Evolutionary conservation across 2,888 invertebrate species (phyloP).

Genomic region (Lomographa bimaculata): DNA sequence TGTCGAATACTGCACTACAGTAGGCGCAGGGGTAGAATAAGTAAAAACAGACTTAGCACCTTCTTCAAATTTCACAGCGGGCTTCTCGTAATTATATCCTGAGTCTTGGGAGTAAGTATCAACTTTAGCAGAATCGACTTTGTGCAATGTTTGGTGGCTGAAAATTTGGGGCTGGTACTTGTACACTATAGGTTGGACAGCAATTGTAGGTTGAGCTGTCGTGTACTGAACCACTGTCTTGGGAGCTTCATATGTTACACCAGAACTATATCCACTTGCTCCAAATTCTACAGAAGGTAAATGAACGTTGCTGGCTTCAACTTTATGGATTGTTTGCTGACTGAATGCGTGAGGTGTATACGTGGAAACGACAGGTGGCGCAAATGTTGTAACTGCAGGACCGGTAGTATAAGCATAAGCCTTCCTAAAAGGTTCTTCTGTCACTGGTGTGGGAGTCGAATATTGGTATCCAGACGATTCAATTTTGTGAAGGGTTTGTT

Average conservation of each 20-base stretch:
- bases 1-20: constrained; percentile 31
- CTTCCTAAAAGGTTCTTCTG: constrained; percentile 69
- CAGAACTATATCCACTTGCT: constrained; percentile 40
- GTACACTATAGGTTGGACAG: constrained; percentile 50
- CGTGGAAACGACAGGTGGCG: constrained; percentile 52
- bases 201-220: constrained; percentile 51
- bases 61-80: constrained; percentile 53
- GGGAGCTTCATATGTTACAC: constrained; percentile 43
- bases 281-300: constrained; percentile 41
- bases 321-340: constrained; percentile 62
- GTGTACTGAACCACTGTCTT: constrained; percentile 45
- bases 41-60: constrained; percentile 43
- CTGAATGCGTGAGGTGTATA: constrained; percentile 57
- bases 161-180: constrained; percentile 60
- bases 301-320: constrained; percentile 47
- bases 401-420: constrained; percentile 72
- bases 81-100: constrained; percentile 57
- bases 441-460: constrained; percentile 57
- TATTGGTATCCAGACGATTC: constrained; percentile 59
- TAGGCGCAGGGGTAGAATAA: constrained; percentile 55
- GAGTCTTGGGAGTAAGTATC: constrained; percentile 48
- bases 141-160: constrained; percentile 61
- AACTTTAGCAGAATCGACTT: constrained; percentile 55
- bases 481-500: constrained; percentile 62
- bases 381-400: constrained; percentile 48